phyloP scores from a whole-genome alignment of 2,888 invertebrate species.

The Merodon equestris region DNA sequence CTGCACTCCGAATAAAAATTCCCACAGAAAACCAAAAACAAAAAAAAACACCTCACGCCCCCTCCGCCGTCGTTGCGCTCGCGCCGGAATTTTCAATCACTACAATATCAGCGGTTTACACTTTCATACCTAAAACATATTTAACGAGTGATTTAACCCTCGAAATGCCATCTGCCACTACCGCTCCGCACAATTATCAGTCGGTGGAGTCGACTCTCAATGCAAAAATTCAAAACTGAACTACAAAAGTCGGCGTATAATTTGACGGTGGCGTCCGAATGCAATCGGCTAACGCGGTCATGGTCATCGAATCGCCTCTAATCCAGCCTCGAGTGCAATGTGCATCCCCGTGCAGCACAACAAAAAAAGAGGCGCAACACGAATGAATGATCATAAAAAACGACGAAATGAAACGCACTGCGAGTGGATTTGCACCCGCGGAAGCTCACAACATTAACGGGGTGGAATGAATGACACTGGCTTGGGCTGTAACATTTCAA shows the following conservation, averaged over 20 bases:
- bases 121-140: slow-evolving; percentile 68
- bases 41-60: slow-evolving; percentile 15
- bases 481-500: slow-evolving; percentile 37
- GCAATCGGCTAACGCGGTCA: slow-evolving; percentile 67
- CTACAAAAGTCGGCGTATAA: slow-evolving; percentile 63
- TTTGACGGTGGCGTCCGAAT: slow-evolving; percentile 61
- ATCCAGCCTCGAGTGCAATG: slow-evolving; percentile 53
- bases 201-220: background rate
- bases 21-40: no score
- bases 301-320: slow-evolving; percentile 51
- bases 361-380: slow-evolving; percentile 20
- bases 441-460: slow-evolving; percentile 53
- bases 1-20: slow-evolving; percentile 47
- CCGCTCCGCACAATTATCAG: slow-evolving; percentile 22
- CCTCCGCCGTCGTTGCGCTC: slow-evolving; percentile 31
- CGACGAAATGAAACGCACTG: slow-evolving; percentile 30
- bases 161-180: slow-evolving; percentile 49
- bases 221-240: slow-evolving; percentile 60
- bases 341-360: slow-evolving; percentile 44
- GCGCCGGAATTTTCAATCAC: slow-evolving; percentile 62
- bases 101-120: slow-evolving; percentile 68
- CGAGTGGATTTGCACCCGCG: slow-evolving; percentile 59
- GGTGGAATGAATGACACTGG: slow-evolving; percentile 21
- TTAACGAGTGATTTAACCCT: slow-evolving; percentile 69
- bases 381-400: no score